phyloP scores from a whole-genome alignment of 2,113 vertebrate genomes.

The Notarius lentiginosus region DNA sequence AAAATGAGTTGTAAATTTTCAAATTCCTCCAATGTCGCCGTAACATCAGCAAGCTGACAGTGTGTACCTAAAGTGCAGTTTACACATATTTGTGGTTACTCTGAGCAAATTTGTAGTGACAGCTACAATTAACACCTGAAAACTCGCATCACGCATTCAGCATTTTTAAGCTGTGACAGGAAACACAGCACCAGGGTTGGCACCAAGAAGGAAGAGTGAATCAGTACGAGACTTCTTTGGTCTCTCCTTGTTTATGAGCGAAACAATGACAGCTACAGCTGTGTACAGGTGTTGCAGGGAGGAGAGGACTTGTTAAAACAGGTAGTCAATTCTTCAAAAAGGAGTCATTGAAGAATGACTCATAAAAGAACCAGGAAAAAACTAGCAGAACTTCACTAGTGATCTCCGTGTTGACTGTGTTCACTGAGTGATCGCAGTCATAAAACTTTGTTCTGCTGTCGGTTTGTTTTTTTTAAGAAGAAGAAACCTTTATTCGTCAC shows the following conservation, averaged over 20 bases:
- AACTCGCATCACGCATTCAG: slow-evolving; percentile 70
- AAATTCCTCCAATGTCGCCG: not conserved
- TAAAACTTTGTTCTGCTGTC: slow-evolving; percentile 54
- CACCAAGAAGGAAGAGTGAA: slow-evolving; percentile 82
- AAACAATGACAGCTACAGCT: slow-evolving; percentile 72
- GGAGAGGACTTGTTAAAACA: slow-evolving; percentile 78
- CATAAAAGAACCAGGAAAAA: slow-evolving; percentile 58
- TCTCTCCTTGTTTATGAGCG: slow-evolving; percentile 72
- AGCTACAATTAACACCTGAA: slow-evolving; percentile 75
- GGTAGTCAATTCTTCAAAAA: slow-evolving; percentile 67
- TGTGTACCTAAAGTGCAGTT: slow-evolving; percentile 15
- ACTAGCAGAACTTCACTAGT: not conserved
- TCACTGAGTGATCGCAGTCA: slow-evolving; percentile 65
- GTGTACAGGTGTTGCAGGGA: slow-evolving; percentile 71
- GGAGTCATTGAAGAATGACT: slow-evolving; percentile 64
- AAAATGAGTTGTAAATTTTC: not conserved
- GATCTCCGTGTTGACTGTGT: slow-evolving; percentile 52
- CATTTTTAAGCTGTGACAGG: slow-evolving; percentile 74
- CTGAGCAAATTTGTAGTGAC: slow-evolving; percentile 65
- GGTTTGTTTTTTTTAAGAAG: not conserved
- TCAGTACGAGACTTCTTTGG: slow-evolving; percentile 79
- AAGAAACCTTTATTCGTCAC: too few species aligned
- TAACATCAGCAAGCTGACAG: slow-evolving; percentile 27
- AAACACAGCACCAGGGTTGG: slow-evolving; percentile 75
- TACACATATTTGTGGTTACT: slow-evolving; percentile 44